Base-by-base conservation (phyloP, 2,113 vertebrate species). In the Microcebus griseorufus region DNA sequence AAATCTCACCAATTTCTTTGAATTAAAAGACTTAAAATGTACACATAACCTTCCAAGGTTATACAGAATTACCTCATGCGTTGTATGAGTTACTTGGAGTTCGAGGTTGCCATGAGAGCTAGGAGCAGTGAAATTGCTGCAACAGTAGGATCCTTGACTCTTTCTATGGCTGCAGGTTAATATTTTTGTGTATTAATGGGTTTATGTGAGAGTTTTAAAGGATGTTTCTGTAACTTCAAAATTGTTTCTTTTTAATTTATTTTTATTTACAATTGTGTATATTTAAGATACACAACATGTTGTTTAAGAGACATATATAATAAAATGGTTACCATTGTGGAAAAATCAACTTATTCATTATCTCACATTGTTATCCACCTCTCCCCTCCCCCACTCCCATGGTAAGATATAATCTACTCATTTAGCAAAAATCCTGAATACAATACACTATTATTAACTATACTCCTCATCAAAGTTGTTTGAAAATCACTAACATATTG, bases 171-270 rank as follows among this genome's bases (percentile, higher is more conserved):
- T 62, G 17, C 20, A 42, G 9, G 62, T 69, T n/a, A 88, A 17
- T 80, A 34, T 55, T 87, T 93, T 67, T 58, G 60, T 60, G 7
- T 70, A 37, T 70, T 72, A 72, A 27, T 83, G 32, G 42, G 12
- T 95, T 94, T 96, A 39, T 95, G 17, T 90, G 23, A 55, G 55
- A 93, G 48, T 93, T 65, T 92, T 90, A 94, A 96, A 78, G 60
- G 64, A 64, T 92, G 13, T 83, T 91, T 86, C 73, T 90, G 1
- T 83, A 92, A 87, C 65, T 75, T 93, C 14, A 51, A 78, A 34
- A 73, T 73, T 51, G 48, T 48, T 94, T 55, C 0, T 64, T 58
- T 58, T 58, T 58, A 58, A 58, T 58, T 58, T 62, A 9, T 5
- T 75, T 76, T 76, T 48, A 76, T 48, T 76, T 76, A 48, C 17